These are phyloP conservation scores for Sebastes paucispinis DNA, from an alignment of 2,797 vertebrate species.

Conservation along the genomic window DNA sequence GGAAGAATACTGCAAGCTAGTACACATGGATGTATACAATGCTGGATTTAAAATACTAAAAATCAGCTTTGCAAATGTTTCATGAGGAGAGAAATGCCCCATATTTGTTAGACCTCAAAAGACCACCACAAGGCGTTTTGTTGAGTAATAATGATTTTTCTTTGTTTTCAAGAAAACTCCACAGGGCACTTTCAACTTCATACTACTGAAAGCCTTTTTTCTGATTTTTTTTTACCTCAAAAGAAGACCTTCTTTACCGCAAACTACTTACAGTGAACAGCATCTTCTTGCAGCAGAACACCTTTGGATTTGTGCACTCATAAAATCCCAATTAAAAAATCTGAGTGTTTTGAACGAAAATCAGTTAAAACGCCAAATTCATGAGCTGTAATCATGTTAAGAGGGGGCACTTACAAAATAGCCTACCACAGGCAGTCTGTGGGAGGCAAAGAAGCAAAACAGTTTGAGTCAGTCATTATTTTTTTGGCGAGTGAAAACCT, in stretches of 20 bases:
- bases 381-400: background rate
- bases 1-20: background rate
- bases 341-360: background rate
- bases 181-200: background rate
- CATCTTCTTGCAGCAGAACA: background rate
- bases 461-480: conserved; percentile 13
- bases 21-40: background rate
- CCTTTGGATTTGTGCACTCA: background rate
- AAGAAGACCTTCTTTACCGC: background rate
- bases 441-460: conserved; percentile 5
- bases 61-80: background rate
- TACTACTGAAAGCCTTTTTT: background rate
- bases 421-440: background rate
- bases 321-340: background rate
- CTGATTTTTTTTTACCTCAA: background rate
- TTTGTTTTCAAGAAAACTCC: background rate
- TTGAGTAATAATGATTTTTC: background rate
- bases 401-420: background rate
- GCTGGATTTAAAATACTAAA: background rate
- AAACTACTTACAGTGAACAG: background rate
- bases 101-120: background rate
- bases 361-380: background rate
- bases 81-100: background rate
- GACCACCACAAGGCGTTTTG: background rate
- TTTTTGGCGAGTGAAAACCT: conserved; percentile 10